Conservation (phyloP, 2,888 invertebrate genomes). For the Stenurella melanura region DNA sequence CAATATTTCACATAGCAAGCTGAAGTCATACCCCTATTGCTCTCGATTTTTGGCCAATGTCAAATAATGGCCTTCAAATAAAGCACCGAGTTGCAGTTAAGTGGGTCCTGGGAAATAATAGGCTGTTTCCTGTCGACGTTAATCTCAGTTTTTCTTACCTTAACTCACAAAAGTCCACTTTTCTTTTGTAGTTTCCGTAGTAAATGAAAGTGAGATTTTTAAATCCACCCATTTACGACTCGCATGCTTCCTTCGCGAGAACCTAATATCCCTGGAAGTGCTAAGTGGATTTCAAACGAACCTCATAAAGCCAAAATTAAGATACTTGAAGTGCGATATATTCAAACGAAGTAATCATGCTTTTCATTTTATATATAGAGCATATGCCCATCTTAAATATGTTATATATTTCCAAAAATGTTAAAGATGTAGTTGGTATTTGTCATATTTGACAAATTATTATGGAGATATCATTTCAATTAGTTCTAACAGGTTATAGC, state of each 20-base stretch:
- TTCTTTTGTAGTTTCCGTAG: background rate
- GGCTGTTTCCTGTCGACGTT: constrained; percentile 7
- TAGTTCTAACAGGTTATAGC: no score
- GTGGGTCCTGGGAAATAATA: constrained; percentile 6
- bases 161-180: background rate
- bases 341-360: no score
- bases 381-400: no score
- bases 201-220: constrained; percentile 17
- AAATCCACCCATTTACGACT: background rate
- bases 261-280: no score
- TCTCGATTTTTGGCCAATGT: constrained; percentile 41
- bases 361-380: no score
- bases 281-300: no score
- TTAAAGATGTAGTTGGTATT: no score
- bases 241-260: background rate
- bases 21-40: constrained; percentile 40
- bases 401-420: no score
- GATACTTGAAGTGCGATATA: no score
- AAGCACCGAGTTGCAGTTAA: constrained; percentile 2
- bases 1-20: constrained; percentile 42
- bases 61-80: constrained; percentile 23
- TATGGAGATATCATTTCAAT: no score
- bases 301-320: no score
- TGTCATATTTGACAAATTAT: no score
- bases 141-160: constrained; percentile 11